Percentiles rank a stretch among this genome's conserved stretches.
phyloP scores from a whole-genome alignment of 2,888 invertebrate genomes.

The Leucophenga montana region DNA sequence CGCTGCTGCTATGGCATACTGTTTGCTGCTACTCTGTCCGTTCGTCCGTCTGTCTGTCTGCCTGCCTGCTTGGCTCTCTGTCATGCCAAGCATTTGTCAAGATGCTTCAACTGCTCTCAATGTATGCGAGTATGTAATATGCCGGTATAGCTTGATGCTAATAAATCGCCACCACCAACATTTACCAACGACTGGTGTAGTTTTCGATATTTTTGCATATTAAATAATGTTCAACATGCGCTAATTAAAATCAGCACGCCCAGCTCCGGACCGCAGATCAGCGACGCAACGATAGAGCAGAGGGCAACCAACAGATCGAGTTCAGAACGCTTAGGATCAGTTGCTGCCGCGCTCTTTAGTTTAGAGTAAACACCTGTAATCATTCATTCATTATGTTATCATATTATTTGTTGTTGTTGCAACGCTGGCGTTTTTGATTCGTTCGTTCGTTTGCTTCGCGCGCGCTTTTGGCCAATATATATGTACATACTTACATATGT shows the following conservation, averaged over 20 bases:
- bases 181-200: too few species aligned
- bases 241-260: conserved; percentile 18
- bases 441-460: background rate
- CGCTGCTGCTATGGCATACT: too few species aligned
- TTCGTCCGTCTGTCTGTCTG: conserved; percentile 34
- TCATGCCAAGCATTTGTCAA: conserved; percentile 56
- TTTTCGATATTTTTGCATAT: background rate
- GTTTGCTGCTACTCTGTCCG: conserved; percentile 44
- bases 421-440: background rate
- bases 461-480: too few species aligned
- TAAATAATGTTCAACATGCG: conserved; percentile 9
- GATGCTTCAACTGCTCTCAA: conserved; percentile 47
- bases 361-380: conserved; percentile 59
- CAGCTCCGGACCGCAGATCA: background rate
- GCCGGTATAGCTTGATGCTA: too few species aligned
- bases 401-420: conserved; percentile 28
- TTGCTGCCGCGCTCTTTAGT: background rate
- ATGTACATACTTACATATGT: too few species aligned
- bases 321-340: too few species aligned
- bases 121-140: too few species aligned
- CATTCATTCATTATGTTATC: conserved; percentile 65
- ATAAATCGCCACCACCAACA: too few species aligned
- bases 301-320: too few species aligned
- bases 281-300: too few species aligned
- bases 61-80: conserved; percentile 48